Percentiles rank a stretch among this genome's conserved stretches.
Conservation (phyloP, 2,797 vertebrate genomes). For the Microctenopoma steveboyesi region DNA sequence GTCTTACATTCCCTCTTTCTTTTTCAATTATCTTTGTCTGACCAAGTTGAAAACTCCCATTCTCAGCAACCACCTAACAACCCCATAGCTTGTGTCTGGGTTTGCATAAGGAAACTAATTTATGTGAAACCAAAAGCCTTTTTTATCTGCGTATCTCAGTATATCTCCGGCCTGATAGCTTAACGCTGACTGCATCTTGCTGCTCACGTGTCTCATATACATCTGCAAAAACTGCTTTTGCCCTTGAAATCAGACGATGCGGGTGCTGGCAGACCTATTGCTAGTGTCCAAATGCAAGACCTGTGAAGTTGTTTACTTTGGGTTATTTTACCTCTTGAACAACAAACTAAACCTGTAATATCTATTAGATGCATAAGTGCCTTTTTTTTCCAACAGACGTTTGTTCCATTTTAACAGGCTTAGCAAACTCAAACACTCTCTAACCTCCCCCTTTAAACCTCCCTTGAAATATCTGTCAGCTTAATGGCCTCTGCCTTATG, state of each 20-base stretch:
- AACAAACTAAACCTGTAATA: not conserved
- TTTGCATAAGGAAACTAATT: not conserved
- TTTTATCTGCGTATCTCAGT: not conserved
- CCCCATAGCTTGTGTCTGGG: not conserved
- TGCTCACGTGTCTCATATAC: constrained; percentile 17
- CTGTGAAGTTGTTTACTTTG: not conserved
- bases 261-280: not conserved
- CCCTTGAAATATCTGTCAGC: constrained; percentile 60
- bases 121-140: not conserved
- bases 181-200: constrained; percentile 27
- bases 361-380: constrained; percentile 31
- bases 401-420: constrained; percentile 56
- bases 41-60: not conserved
- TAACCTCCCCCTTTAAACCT: constrained; percentile 67
- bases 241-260: not conserved
- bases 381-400: constrained; percentile 49
- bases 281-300: not conserved
- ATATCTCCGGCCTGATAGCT: constrained; percentile 12
- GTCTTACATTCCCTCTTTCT: not conserved
- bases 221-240: not conserved
- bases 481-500: constrained; percentile 68
- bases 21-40: not conserved
- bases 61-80: not conserved
- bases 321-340: not conserved
- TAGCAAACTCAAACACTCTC: constrained; percentile 59